These are phyloP conservation scores for Tyrophagus putrescentiae DNA, from an alignment of 1,140 invertebrate genomes.

Conservation along the genomic window DNA sequence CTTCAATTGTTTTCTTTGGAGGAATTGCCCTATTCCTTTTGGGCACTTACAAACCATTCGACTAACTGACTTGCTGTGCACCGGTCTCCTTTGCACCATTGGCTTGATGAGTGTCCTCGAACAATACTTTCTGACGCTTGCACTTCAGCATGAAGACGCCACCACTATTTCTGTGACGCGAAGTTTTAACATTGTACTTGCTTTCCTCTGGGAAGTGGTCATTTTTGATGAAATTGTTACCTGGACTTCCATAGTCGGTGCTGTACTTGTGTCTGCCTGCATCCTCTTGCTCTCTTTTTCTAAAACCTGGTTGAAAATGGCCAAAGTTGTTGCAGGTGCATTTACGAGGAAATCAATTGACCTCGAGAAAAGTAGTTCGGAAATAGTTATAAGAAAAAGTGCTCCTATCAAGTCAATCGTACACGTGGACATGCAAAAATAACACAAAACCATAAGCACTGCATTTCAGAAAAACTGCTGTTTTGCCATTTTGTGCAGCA, in stretches of 20 bases:
- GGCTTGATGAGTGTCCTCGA: slow-evolving; percentile 70
- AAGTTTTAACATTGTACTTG: slow-evolving; percentile 73
- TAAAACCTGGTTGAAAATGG: too few relatives aligned
- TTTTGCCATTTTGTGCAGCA: too few relatives aligned
- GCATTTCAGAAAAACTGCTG: too few relatives aligned
- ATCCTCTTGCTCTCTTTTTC: slow-evolving; percentile 35
- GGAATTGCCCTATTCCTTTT: slow-evolving; percentile 42
- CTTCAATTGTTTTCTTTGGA: slow-evolving; percentile 1
- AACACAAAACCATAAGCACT: too few relatives aligned
- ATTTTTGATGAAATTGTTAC: slow-evolving; percentile 61
- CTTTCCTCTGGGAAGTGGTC: slow-evolving; percentile 62
- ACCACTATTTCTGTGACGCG: slow-evolving; percentile 72
- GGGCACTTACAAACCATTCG: slow-evolving; percentile 57
- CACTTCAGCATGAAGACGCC: slow-evolving; percentile 69
- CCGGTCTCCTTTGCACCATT: slow-evolving; percentile 51
- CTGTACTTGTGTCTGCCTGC: slow-evolving; percentile 60
- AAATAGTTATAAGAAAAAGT: not conserved
- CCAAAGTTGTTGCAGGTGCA: too few relatives aligned
- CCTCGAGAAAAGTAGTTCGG: not conserved
- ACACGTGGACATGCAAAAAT: too few relatives aligned
- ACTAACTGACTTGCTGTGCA: slow-evolving; percentile 42
- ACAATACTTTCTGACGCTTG: slow-evolving; percentile 66
- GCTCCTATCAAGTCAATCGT: too few relatives aligned
- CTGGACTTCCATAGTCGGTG: slow-evolving; percentile 57
- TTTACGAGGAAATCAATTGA: not conserved